phyloP scores from a whole-genome alignment of 2,888 invertebrate species.

The Perithous albicinctus region DNA sequence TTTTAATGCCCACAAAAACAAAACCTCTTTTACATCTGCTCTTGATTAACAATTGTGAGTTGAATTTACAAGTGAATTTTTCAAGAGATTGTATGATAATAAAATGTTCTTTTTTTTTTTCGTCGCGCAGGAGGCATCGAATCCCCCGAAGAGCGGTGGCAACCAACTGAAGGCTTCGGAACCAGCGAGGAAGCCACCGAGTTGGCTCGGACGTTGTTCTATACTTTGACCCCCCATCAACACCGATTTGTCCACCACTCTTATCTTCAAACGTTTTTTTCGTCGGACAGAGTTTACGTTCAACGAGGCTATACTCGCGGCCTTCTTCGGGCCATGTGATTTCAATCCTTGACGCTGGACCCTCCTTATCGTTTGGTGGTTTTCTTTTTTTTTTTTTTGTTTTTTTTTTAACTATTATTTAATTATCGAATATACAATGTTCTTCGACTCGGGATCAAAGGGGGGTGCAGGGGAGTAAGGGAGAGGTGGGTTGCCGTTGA shows the following conservation, averaged over 20 bases:
- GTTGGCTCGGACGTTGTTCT: slow-evolving; percentile 94
- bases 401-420: slow-evolving; percentile 56
- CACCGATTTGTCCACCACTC: slow-evolving; percentile 78
- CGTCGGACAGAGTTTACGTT: slow-evolving; percentile 79
- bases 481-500: slow-evolving; percentile 65
- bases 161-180: slow-evolving; percentile 92
- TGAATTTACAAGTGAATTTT: background rate
- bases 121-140: slow-evolving; percentile 92
- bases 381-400: slow-evolving; percentile 46
- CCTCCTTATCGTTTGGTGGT: slow-evolving; percentile 67
- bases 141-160: slow-evolving; percentile 93
- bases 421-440: slow-evolving; percentile 56
- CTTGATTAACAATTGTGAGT: background rate
- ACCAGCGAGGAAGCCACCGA: slow-evolving; percentile 92
- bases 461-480: slow-evolving; percentile 45
- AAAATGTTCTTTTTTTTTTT: slow-evolving; percentile 35
- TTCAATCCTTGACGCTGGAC: slow-evolving; percentile 62
- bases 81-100: background rate
- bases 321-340: slow-evolving; percentile 64
- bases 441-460: slow-evolving; percentile 67
- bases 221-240: slow-evolving; percentile 91
- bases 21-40: slow-evolving; percentile 11
- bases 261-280: slow-evolving; percentile 79
- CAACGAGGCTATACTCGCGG: slow-evolving; percentile 73
- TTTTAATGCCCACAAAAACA: background rate